Evolutionary conservation across 2,888 invertebrate species (phyloP), one percentile per base, ranked within the genome.

Genomic region (Koerneria pararmatus): DNA sequence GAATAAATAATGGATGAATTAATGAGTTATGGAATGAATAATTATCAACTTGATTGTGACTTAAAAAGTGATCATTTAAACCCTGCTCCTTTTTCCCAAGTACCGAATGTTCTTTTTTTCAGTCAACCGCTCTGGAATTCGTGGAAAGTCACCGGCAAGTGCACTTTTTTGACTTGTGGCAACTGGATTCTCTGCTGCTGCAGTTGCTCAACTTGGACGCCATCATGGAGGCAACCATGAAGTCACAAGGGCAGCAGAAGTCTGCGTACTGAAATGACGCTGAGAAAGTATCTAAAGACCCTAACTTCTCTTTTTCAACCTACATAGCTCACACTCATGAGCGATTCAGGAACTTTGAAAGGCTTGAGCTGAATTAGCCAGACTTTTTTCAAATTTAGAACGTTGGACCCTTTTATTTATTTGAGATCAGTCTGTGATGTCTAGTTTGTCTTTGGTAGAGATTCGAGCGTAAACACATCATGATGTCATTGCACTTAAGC

Each of bases 91-190:
- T 11, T 41, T 41, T 41, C 41, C 11, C 19, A 19, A 41, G 41
- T 34, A 35, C 29, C 46, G 1, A 22, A 29, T 61, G 34, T n/a
- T 27, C 8, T 37, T 53, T 8, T 37, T 69, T 78, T 48, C 69
- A 79, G 79, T 76, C 78, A 19, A 79, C 78, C n/a, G 80, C 76
- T n/a, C 71, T 74, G 24, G 78, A 77, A 53, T 81, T 82, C 67
- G 80, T 81, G 8, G 76, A 77, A 31, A 75, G 75, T 27, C 81
- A 81, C 51, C 78, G 82, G 51, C 74, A 77, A 58, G 77, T 81
- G n/a, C 49, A 56, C 15, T 80, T 81, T 66, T 81, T 81, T 65
- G 78, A 82, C 65, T 67, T 81, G 24, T 81, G 81, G 81, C 71
- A 79, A 35, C 48, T 80, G 62, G 79, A 79, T 57, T 72, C 73